A percentile compares a stretch with the other conserved stretches of the same genome.
Evolutionary conservation across 2,797 vertebrate species (phyloP).

Genomic region (Geotrypetes seraphini): DNA sequence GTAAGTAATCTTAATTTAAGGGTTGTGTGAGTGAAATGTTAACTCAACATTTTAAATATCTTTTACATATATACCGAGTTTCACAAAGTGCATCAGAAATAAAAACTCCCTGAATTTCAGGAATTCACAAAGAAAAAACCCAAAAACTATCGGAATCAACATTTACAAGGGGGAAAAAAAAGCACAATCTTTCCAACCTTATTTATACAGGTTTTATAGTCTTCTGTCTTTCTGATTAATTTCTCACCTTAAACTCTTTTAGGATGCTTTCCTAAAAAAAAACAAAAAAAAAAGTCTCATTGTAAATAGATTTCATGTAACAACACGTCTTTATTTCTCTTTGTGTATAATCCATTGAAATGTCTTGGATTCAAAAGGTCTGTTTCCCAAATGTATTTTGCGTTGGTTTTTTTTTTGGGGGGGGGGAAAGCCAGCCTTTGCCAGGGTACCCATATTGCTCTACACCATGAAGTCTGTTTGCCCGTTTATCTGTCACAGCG

Average conservation of each 20-base stretch:
- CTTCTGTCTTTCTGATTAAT: conserved; percentile 31
- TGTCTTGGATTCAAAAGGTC: conserved; percentile 20
- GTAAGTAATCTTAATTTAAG: conserved; percentile 72
- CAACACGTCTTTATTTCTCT: too few relatives aligned
- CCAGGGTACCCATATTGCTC: not conserved
- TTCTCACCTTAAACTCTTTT: conserved; percentile 58
- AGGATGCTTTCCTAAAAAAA: conserved; percentile 40
- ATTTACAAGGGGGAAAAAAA: conserved; percentile 81
- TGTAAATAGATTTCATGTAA: conserved; percentile 34
- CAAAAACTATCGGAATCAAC: conserved; percentile 76
- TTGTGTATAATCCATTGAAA: conserved; percentile 45
- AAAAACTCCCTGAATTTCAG: conserved; percentile 88
- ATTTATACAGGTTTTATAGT: conserved; percentile 78
- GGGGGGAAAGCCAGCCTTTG: not conserved
- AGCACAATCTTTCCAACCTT: conserved; percentile 64
- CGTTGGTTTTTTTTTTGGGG: conserved; percentile 8
- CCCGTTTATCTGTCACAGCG: too few relatives aligned
- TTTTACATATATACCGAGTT: conserved; percentile 98
- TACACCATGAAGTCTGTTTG: conserved; percentile 3
- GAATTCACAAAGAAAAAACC: conserved; percentile 83
- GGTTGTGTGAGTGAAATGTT: conserved; percentile 84
- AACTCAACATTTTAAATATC: conserved; percentile 93
- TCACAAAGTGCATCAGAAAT: conserved; percentile 99
- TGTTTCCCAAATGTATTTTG: conserved; percentile 25
- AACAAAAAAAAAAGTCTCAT: conserved; percentile 30